A percentile compares a stretch with the other conserved stretches of the same genome.
Evolutionary conservation across 2,113 vertebrate genomes (phyloP).

Genomic region (Mugil cephalus): DNA sequence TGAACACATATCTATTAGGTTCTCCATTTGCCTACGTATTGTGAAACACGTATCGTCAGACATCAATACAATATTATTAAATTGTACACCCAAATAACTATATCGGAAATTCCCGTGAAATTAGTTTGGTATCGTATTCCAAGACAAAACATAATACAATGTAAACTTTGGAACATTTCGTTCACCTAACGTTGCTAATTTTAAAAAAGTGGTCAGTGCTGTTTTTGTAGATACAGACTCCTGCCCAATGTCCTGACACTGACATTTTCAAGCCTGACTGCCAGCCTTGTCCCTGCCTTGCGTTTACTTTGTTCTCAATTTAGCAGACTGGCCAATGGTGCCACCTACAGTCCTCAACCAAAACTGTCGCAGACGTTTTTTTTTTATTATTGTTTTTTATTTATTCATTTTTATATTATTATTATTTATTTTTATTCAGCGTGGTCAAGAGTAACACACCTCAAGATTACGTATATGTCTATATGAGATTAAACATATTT

Average conservation of each 20-base stretch:
- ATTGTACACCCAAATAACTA: too few relatives aligned
- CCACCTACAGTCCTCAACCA: slow-evolving; percentile 70
- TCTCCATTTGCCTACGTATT: too few relatives aligned
- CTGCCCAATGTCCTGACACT: neutral
- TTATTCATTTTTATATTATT: neutral
- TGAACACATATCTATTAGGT: too few relatives aligned
- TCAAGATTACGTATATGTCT: neutral
- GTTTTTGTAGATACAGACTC: neutral
- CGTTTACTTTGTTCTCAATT: neutral
- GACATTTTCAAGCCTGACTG: neutral
- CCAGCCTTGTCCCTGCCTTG: neutral
- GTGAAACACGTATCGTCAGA: too few relatives aligned
- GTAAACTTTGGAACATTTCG: too few relatives aligned
- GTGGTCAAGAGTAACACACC: neutral
- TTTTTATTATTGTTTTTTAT: neutral
- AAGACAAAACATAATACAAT: too few relatives aligned
- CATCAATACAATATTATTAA: too few relatives aligned
- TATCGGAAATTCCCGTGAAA: too few relatives aligned
- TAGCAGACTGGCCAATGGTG: slow-evolving; percentile 60
- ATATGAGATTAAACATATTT: neutral
- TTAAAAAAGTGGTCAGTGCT: too few relatives aligned
- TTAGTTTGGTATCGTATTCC: too few relatives aligned
- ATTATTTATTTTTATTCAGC: neutral
- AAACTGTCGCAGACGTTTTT: slow-evolving; percentile 10
- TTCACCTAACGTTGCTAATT: too few relatives aligned